phyloP scores from a whole-genome alignment of 2,113 vertebrate species.

The Parus major region DNA sequence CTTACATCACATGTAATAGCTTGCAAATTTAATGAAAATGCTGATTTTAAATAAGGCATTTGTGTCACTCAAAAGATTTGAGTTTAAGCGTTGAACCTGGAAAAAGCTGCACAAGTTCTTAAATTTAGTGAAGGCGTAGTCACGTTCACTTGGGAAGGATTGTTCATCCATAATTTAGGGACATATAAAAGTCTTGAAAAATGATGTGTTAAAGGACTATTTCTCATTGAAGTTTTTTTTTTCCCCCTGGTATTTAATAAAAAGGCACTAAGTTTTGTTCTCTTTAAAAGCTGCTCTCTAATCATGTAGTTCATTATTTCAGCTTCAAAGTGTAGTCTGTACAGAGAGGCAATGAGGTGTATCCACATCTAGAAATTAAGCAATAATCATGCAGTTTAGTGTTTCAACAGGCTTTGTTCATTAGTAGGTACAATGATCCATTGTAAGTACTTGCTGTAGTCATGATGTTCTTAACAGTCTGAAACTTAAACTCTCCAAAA shows the following conservation, averaged over 20 bases:
- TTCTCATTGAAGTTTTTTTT: neutral
- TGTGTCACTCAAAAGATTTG: neutral
- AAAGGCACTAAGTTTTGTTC: constrained; percentile 38
- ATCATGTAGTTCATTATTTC: constrained; percentile 62
- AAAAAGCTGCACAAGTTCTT: neutral
- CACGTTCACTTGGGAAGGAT: neutral
- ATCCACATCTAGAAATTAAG: constrained; percentile 65
- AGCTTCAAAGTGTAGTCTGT: constrained; percentile 57
- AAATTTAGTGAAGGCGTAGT: neutral
- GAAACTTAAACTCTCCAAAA: constrained; percentile 4
- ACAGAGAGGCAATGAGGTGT: constrained; percentile 56
- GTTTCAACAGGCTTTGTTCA: constrained; percentile 61
- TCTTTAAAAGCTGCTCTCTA: constrained; percentile 42
- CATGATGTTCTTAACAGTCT: constrained; percentile 31
- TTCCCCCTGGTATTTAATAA: neutral
- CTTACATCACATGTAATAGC: neutral
- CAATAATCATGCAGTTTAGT: constrained; percentile 61
- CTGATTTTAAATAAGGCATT: neutral
- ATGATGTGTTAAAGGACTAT: neutral
- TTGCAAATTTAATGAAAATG: neutral
- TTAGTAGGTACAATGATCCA: constrained; percentile 61
- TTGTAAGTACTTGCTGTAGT: constrained; percentile 53
- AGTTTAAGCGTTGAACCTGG: neutral
- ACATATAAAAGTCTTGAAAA: neutral
- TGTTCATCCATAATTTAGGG: constrained; percentile 4